Evolutionary conservation across 2,113 vertebrate genomes (phyloP), one percentile per base, ranked within the genome.

Genomic region (Kobus ellipsiprymnus): DNA sequence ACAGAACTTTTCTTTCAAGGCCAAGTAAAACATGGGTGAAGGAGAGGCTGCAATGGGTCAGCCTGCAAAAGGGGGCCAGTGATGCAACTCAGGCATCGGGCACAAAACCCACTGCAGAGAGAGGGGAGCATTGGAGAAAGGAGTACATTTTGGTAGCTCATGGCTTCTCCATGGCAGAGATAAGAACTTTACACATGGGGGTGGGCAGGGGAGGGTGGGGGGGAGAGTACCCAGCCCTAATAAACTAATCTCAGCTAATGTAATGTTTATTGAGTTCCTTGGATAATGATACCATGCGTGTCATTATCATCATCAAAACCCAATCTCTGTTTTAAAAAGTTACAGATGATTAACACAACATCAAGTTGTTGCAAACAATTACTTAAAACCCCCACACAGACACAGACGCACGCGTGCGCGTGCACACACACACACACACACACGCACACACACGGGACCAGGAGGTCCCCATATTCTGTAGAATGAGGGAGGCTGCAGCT

Each of bases 401-500:
- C 50, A 90, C 95, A 97, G 2, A 27, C 92, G 87, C 90, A 96
- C 6, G 87, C 93, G 14, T 11, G 67, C 25, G 3, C 9, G 0
- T 23, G 0, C 23, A 25, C 50, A 93, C 95, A 25, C 19, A 64
- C 33, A 46, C 36, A n/a, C 25, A 36, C n/a, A 27, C 77, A 57
- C 55, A 81, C 33, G 0, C 64, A 36, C n/a, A 40, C 36, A 90
- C 78, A 80, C 88, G 98, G 97, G 98, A 98, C 98, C 98, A 97
- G 99, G 99, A 99, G 99, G 99, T 99, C 99, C 99, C 99, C 99
- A 98, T 99, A 99, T 99, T 99, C 98, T 99, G 99, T 99, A 98
- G 99, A 99, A 98, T 99, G 99, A 99, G 98, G 99, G 99, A 99
- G 99, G 98, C 99, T 99, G 99, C 99, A 99, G 99, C 99, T 99